phyloP scores from a whole-genome alignment of 2,888 invertebrate genomes.

The Eupithecia exiguata region DNA sequence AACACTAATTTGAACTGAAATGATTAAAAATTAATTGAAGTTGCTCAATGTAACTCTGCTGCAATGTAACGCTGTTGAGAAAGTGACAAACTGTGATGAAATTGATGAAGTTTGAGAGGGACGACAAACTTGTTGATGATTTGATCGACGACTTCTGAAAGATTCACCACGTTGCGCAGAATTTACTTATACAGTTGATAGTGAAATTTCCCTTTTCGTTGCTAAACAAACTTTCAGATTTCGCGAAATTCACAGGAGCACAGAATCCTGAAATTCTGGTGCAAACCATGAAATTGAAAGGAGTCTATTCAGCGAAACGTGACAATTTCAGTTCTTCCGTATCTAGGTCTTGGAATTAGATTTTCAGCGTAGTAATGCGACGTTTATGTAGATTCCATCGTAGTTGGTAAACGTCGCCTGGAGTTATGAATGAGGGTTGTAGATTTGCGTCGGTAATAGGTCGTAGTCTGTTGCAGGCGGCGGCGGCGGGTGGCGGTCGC shows the following conservation, averaged over 20 bases:
- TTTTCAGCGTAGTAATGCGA: constrained; percentile 64
- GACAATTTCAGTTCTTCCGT: constrained; percentile 56
- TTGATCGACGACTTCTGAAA: constrained; percentile 9
- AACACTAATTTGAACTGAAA: constrained; percentile 51
- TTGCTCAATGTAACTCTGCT: constrained; percentile 19
- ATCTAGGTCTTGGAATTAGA: constrained; percentile 62
- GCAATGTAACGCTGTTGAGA: constrained; percentile 36
- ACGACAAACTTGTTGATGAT: neutral
- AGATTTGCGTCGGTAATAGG: constrained; percentile 57
- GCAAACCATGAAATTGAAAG: constrained; percentile 42
- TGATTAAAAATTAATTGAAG: neutral
- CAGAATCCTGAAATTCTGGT: constrained; percentile 28
- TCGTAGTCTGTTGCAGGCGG: constrained; percentile 59
- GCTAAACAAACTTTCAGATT: constrained; percentile 24
- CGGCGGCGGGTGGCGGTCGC: constrained; percentile 19
- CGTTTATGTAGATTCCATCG: constrained; percentile 73
- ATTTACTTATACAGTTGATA: constrained; percentile 12
- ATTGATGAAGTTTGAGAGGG: neutral
- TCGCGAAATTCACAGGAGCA: constrained; percentile 19
- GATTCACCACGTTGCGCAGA: constrained; percentile 34
- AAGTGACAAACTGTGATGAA: constrained; percentile 36
- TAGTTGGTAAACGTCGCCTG: constrained; percentile 63
- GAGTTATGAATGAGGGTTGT: constrained; percentile 74
- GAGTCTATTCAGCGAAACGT: constrained; percentile 43
- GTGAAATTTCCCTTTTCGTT: constrained; percentile 3